phyloP scores from a whole-genome alignment of 2,888 invertebrate genomes.

The Euplagia quadripunctaria region DNA sequence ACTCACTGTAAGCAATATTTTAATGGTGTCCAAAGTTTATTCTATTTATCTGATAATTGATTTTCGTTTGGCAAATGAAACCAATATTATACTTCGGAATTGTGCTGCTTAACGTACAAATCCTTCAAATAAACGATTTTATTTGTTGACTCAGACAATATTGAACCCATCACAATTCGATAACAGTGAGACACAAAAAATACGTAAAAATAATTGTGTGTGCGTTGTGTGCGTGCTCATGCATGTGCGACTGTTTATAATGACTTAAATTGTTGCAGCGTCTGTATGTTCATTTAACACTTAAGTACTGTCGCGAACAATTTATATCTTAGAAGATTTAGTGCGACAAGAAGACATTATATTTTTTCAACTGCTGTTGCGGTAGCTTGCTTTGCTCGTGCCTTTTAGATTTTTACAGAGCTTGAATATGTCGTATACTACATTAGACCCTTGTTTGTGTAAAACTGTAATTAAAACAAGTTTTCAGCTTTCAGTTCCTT shows the following conservation, averaged over 20 bases:
- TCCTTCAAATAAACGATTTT: neutral
- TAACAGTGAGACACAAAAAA: neutral
- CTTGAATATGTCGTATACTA: neutral
- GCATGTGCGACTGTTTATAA: constrained; percentile 8
- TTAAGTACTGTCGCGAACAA: neutral
- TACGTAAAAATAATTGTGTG: constrained; percentile 7
- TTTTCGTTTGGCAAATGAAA: too few relatives aligned
- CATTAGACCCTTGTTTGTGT: neutral
- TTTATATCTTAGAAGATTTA: neutral
- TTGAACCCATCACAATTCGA: neutral
- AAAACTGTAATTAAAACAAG: too few relatives aligned
- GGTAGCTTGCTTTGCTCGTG: neutral
- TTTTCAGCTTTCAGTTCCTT: too few relatives aligned
- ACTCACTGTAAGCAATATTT: too few relatives aligned
- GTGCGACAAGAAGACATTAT: neutral
- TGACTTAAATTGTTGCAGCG: neutral
- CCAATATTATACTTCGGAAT: too few relatives aligned
- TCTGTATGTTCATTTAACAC: neutral
- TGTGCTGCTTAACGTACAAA: neutral
- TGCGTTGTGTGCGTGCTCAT: constrained; percentile 4
- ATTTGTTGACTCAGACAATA: neutral
- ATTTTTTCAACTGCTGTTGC: neutral
- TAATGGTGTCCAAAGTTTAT: too few relatives aligned
- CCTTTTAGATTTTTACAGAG: neutral
- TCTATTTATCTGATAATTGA: too few relatives aligned